Percentiles rank a stretch among this genome's conserved stretches.
These are phyloP conservation scores for Cryptoprocta ferox DNA, from an alignment of 2,797 vertebrate genomes.

Conservation along the genomic window DNA sequence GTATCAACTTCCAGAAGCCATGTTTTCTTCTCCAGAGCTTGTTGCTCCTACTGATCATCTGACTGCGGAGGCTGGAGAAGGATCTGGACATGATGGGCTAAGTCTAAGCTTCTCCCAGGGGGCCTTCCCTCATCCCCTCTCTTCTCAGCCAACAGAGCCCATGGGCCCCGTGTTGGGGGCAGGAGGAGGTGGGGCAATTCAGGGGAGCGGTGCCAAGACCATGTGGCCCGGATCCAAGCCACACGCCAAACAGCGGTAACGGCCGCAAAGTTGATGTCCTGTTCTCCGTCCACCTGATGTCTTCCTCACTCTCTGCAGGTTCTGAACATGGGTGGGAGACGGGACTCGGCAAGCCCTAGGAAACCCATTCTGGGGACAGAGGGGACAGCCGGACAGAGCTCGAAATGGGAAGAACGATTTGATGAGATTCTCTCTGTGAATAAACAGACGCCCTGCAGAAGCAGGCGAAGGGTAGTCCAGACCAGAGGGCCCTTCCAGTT, in stretches of 20 bases:
- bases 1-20: not conserved
- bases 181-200: no score
- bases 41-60: no score
- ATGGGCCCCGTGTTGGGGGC: not conserved
- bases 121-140: not conserved
- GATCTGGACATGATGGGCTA: fast-evolving
- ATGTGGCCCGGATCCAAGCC: not conserved
- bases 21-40: no score
- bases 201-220: no score
- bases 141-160: not conserved
- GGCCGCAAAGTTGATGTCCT: not conserved
- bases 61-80: not conserved
- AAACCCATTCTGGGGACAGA: not conserved
- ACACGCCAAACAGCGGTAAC: not conserved
- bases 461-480: not conserved
- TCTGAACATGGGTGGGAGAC: not conserved
- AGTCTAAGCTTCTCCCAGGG: not conserved
- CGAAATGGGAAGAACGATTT: not conserved
- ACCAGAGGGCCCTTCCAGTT: fast-evolving
- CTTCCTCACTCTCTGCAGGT: not conserved
- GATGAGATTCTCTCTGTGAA: not conserved
- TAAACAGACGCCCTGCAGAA: not conserved
- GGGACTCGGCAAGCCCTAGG: no score
- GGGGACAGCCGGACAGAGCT: not conserved
- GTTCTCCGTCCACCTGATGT: not conserved